These are phyloP conservation scores for Drosophila albomicans DNA, from an alignment of 1,140 invertebrate species.

Conservation along the genomic window DNA sequence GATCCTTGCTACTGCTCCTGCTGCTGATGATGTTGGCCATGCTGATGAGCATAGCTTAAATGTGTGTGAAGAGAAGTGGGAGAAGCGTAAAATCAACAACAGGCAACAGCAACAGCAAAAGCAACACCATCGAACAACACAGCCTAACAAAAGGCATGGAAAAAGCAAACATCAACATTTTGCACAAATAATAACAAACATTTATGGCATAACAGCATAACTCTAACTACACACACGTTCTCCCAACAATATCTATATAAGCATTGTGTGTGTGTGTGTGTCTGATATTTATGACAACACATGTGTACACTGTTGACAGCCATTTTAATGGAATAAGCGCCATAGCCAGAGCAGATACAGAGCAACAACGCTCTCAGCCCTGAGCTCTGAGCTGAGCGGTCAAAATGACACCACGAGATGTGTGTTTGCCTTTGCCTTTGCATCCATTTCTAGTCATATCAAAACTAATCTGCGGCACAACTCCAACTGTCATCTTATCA, in stretches of 20 bases:
- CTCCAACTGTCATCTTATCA: background rate
- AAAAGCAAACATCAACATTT: conserved; percentile 84
- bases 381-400: conserved; percentile 26
- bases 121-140: conserved; percentile 26
- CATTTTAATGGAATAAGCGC: conserved; percentile 81
- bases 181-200: conserved; percentile 75
- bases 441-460: conserved; percentile 33
- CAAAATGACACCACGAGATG: conserved; percentile 32
- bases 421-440: conserved; percentile 27
- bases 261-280: conserved; percentile 8
- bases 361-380: conserved; percentile 15
- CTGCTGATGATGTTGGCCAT: conserved; percentile 45
- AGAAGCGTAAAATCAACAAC: conserved; percentile 62
- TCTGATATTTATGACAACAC: conserved; percentile 75
- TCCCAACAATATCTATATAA: conserved; percentile 27
- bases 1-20: conserved; percentile 22
- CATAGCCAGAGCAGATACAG: background rate
- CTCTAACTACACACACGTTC: conserved; percentile 72
- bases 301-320: conserved; percentile 74
- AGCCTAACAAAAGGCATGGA: conserved; percentile 54
- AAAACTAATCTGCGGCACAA: background rate
- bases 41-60: conserved; percentile 59
- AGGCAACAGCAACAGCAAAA: conserved; percentile 17
- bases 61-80: conserved; percentile 22
- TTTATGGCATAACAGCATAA: conserved; percentile 67